Percentiles rank a stretch among this genome's conserved stretches.
These are phyloP conservation scores for Pterois miles DNA, from an alignment of 2,797 vertebrate species.

Conservation along the genomic window DNA sequence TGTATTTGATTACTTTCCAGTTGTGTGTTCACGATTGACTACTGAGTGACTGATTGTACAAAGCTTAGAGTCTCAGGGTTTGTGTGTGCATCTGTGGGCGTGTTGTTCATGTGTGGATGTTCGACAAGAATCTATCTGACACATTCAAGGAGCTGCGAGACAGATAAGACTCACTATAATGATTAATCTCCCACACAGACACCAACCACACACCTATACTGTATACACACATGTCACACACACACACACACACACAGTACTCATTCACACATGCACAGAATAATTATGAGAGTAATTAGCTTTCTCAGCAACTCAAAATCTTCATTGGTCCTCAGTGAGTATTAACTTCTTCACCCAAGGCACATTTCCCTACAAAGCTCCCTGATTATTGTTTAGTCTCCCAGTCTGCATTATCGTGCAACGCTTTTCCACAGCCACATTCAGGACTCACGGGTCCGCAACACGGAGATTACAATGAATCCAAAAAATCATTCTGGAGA, in stretches of 20 bases:
- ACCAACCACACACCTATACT: constrained; percentile 9
- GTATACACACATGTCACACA: not conserved
- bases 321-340: constrained; percentile 70
- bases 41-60: not conserved
- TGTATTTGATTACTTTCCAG: not conserved
- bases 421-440: constrained; percentile 17
- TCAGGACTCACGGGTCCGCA: constrained; percentile 13
- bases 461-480: constrained; percentile 31
- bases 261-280: constrained; percentile 15
- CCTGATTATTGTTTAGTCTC: constrained; percentile 69
- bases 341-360: constrained; percentile 68
- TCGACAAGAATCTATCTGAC: constrained; percentile 51
- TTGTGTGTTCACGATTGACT: not conserved
- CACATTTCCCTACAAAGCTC: constrained; percentile 65
- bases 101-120: constrained; percentile 20
- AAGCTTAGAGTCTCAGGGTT: not conserved
- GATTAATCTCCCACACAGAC: constrained; percentile 46
- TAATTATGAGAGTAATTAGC: constrained; percentile 78
- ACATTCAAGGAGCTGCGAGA: constrained; percentile 37
- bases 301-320: constrained; percentile 76
- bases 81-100: not conserved
- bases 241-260: constrained; percentile 21
- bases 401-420: constrained; percentile 30
- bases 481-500: constrained; percentile 26
- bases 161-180: constrained; percentile 41